phyloP scores from a whole-genome alignment of 2,888 invertebrate species.

The Capitulum mitella region DNA sequence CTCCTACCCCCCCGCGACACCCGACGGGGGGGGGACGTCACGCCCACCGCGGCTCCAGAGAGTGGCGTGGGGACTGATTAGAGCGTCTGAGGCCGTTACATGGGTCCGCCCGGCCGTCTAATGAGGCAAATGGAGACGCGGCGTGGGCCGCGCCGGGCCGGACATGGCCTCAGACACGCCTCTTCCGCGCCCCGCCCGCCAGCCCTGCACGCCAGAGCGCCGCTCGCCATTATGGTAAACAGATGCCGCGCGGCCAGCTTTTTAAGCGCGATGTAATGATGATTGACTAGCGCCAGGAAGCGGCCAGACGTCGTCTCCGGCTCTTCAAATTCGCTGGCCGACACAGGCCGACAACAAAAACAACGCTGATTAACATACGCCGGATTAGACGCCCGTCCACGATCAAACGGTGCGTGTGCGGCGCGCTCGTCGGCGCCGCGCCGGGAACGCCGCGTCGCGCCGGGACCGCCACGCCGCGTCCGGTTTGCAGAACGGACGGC shows the following conservation, averaged over 20 bases:
- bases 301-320: not conserved
- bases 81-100: not conserved
- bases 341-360: not conserved
- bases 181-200: not conserved
- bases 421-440: not conserved
- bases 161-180: not conserved
- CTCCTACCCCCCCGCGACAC: not conserved
- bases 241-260: not conserved
- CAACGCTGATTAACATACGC: not conserved
- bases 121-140: not conserved
- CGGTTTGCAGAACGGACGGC: not conserved
- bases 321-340: not conserved
- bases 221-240: constrained; percentile 4
- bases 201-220: not conserved
- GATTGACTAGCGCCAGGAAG: constrained; percentile 14
- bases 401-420: not conserved
- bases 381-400: not conserved
- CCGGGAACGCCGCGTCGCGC: not conserved
- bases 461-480: too few relatives aligned
- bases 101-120: not conserved
- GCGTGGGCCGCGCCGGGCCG: not conserved
- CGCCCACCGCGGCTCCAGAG: not conserved
- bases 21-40: too few relatives aligned
- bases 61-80: constrained; percentile 1
- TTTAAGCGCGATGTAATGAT: constrained; percentile 11